Evolutionary conservation across 2,113 vertebrate genomes (phyloP).

Genomic region (Protomyctophum bolini): DNA sequence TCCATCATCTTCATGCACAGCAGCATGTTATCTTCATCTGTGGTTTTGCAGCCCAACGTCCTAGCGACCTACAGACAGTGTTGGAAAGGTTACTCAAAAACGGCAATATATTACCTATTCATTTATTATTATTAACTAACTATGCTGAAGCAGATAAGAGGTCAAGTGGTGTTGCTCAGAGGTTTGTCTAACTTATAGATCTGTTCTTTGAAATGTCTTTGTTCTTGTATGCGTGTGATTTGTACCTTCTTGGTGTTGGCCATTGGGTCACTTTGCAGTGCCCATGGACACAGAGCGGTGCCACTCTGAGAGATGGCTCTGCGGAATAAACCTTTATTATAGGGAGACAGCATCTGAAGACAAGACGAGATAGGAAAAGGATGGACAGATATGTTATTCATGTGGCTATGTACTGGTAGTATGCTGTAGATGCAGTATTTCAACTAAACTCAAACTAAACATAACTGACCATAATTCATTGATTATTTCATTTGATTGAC

Average conservation of each 20-base stretch:
- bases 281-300: slow-evolving; percentile 79
- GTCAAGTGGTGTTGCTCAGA: too few relatives aligned
- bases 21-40: slow-evolving; percentile 71
- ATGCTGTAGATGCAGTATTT: too few relatives aligned
- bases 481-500: too few relatives aligned
- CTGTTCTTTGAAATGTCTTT: neutral
- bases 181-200: slow-evolving; percentile 23
- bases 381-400: too few relatives aligned
- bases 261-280: slow-evolving; percentile 81
- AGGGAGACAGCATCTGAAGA: slow-evolving; percentile 81
- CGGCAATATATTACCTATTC: too few relatives aligned
- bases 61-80: slow-evolving; percentile 49
- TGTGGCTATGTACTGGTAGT: too few relatives aligned
- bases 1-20: slow-evolving; percentile 77
- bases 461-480: too few relatives aligned
- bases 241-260: slow-evolving; percentile 78
- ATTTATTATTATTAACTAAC: too few relatives aligned
- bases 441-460: too few relatives aligned
- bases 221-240: too few relatives aligned
- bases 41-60: slow-evolving; percentile 80
- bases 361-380: neutral
- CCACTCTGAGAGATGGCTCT: slow-evolving; percentile 87
- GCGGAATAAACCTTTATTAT: slow-evolving; percentile 85
- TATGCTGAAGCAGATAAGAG: too few relatives aligned
- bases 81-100: too few relatives aligned